Conservation (phyloP, 2,113 vertebrate genomes). For the Coracopsis vasa region DNA sequence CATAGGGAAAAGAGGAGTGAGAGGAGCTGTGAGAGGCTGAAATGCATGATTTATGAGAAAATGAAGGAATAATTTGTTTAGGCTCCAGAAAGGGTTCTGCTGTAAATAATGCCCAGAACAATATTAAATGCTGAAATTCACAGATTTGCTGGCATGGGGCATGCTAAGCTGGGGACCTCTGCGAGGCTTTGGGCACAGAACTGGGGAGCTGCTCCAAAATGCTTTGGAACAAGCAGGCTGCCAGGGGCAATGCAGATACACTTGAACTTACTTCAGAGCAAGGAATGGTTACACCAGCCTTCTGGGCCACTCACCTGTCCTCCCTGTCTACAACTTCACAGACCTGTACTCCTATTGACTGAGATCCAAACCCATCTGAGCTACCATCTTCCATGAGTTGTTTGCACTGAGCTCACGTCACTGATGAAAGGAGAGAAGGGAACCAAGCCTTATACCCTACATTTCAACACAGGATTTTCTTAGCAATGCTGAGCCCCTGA, state of each 20-base stretch:
- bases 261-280: not conserved
- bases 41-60: not conserved
- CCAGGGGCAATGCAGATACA: not conserved
- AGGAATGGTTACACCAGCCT: not conserved
- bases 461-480: not conserved
- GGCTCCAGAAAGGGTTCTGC: not conserved
- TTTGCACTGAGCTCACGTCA: not conserved
- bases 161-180: not conserved
- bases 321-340: not conserved
- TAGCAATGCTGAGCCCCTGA: not conserved
- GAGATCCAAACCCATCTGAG: not conserved
- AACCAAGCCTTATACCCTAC: fast-evolving
- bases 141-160: not conserved
- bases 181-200: not conserved
- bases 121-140: not conserved
- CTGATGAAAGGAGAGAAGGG: not conserved
- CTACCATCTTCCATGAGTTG: not conserved
- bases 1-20: not conserved
- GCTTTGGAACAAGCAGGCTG: not conserved
- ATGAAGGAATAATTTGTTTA: not conserved
- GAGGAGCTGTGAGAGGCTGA: not conserved
- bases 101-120: not conserved
- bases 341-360: not conserved
- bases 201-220: not conserved
- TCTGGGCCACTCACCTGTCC: fast-evolving